Conservation (phyloP, 1,140 invertebrate species). For the Lucilia cuprina region DNA sequence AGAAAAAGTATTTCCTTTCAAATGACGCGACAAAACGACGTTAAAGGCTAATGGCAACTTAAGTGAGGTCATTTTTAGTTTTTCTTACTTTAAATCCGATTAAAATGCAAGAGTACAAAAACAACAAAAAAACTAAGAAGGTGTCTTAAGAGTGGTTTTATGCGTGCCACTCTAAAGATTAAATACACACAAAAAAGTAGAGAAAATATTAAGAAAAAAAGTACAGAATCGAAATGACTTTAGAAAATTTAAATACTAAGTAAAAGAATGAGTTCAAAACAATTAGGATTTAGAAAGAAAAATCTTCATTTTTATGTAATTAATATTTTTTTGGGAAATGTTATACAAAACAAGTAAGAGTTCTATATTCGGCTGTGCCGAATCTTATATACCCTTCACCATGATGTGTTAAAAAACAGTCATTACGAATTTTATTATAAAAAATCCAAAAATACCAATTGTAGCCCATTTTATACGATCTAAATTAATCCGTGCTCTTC, state of each 20-base stretch:
- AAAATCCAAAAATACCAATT: too few relatives aligned
- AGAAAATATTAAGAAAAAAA: not conserved
- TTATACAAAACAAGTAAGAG: too few relatives aligned
- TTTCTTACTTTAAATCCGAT: conserved; percentile 20
- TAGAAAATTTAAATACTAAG: not conserved
- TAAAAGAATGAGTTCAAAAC: not conserved
- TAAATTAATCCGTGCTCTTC: too few relatives aligned
- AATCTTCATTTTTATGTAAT: not conserved
- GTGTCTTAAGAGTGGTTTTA: not conserved
- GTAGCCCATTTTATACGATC: too few relatives aligned
- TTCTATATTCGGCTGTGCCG: too few relatives aligned
- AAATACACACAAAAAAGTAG: not conserved
- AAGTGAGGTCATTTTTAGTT: conserved; percentile 24
- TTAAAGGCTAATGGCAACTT: conserved; percentile 30
- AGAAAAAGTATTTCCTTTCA: not conserved
- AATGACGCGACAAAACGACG: conserved; percentile 29
- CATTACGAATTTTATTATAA: too few relatives aligned
- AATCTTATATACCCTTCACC: too few relatives aligned
- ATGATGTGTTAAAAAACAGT: too few relatives aligned
- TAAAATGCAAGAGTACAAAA: conserved; percentile 4
- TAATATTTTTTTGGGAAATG: too few relatives aligned
- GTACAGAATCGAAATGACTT: not conserved
- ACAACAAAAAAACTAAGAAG: conserved; percentile 3
- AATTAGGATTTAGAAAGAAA: not conserved
- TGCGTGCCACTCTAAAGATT: not conserved